Base-by-base conservation (phyloP, 2,797 vertebrate species). In the Labroides dimidiatus region DNA sequence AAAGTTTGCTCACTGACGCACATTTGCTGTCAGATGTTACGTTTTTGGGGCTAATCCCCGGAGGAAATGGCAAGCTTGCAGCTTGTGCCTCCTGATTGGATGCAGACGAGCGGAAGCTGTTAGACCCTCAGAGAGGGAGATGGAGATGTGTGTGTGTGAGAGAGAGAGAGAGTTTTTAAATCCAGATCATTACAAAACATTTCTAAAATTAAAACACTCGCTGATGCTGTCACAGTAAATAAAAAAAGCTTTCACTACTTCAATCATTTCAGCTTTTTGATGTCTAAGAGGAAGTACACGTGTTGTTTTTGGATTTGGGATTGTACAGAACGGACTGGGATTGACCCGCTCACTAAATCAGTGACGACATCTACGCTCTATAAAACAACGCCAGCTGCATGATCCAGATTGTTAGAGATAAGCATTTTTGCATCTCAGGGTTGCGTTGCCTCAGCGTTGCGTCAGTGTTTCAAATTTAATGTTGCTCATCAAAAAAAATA, bases 391-490 rank as follows among this genome's bases (percentile, higher is more conserved):
- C 24, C 13, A 42, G 69, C 71, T 15, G 58, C 21, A 6, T 83
- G 78, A 87, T 81, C 71, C 73, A 83, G 85, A 87, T 89, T 83
- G 70, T 79, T 58, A 67, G 78, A 68, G 77, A 90, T 90, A 80
- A 90, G 82, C 83, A 78, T 87, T 90, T n/a, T 90, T 84, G 81
- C 78, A 78, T 85, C 81, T 82, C 73, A 64, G 76, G 52, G 58
- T 77, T 84, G 69, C 16, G 3, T 92, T 90, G 85, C 80, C 27
- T 83, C 84, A 85, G 5, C 7, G 56, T 91, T 91, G 86, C 91
- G 16, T 92, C 88, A 89, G 72, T 87, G 59, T 87, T 87, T 89
- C 80, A 88, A 80, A 79, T 85, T 77, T 84, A 84, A 90, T 92
- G 85, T 87, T 73, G 82, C 87, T 89, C 87, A 90, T 92, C 80